Conservation (phyloP, 1,140 invertebrate species). For the Philopotamus ludificatus region DNA sequence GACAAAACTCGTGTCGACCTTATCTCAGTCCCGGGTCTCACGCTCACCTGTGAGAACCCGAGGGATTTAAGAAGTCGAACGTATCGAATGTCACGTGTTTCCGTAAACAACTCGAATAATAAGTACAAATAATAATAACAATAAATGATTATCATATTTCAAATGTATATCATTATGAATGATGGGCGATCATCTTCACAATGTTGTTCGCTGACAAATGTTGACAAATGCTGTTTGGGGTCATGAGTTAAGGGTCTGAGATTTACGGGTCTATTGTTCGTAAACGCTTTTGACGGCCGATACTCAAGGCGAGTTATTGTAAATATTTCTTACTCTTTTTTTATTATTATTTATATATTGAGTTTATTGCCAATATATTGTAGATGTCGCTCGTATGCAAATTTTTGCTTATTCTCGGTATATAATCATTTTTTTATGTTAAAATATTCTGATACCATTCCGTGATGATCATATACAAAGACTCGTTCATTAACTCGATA, state of each 20-base stretch:
- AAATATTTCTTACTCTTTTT: no score
- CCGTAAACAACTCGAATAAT: no score
- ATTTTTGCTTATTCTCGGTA: no score
- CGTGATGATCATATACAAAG: neutral
- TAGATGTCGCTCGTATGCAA: no score
- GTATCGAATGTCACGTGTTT: neutral
- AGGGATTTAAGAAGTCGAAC: neutral
- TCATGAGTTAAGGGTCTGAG: slow-evolving; percentile 29
- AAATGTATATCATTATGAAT: no score
- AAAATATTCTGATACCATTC: neutral
- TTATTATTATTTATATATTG: no score
- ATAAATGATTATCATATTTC: no score
- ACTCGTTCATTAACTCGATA: neutral
- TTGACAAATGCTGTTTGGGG: slow-evolving; percentile 28
- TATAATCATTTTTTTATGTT: no score
- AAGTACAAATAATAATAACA: no score
- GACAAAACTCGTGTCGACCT: slow-evolving; percentile 20
- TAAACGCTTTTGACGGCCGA: slow-evolving; percentile 13
- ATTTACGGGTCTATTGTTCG: slow-evolving; percentile 22
- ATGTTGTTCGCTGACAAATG: slow-evolving; percentile 20
- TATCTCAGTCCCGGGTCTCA: neutral
- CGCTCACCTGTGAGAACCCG: neutral
- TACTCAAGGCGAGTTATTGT: no score
- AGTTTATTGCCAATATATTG: no score
- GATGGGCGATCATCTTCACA: neutral